Base-by-base conservation (phyloP, 2,113 vertebrate genomes). In the Typhlomys cinereus region DNA sequence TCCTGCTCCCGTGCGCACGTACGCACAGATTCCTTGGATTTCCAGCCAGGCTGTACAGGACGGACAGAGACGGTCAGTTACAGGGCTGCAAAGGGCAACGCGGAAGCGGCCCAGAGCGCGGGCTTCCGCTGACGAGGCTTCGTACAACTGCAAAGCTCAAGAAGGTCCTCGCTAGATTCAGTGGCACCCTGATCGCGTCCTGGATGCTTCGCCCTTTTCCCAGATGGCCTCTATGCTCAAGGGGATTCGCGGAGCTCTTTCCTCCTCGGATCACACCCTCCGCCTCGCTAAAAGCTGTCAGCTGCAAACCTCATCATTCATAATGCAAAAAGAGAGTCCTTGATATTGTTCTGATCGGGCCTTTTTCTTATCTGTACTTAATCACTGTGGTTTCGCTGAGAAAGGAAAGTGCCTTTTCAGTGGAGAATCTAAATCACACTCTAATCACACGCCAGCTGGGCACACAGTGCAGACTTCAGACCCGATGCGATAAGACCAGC, bases 321-420 rank as follows among this genome's bases (percentile, higher is more conserved):
- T 97, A 97, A 97, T 96, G 96, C 94, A 97, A 94, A 97, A 96
- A 97, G 91, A 66, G 67, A 94, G 94, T 95, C 96, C 96, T 95
- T 97, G 97, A 98, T 97, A 98, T 94, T 90, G 90, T 78, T 96
- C 96, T 91, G 96, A 97, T 98, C 78, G 96, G 96, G 96, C 92
- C 92, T 96, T 94, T 96, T 95, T 96, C 95, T 96, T 86, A 71
- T 61, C 94, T 96, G 94, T 94, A 95, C 96, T 98, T 95, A 95
- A 98, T 97, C 97, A 95, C 48, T 97, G 97, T 2, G 92, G 95
- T 96, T 98, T 96, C 97, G 97, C 97, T 67, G 69, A 97, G 97
- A 97, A 97, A 89, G 95, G 94, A 96, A 97, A 96, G 96, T 97
- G 91, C 96, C 96, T 97, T 93, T 91, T 96, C 88, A 15, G 7